Percentiles rank a stretch among this genome's conserved stretches.
Evolutionary conservation across 2,797 vertebrate genomes (phyloP).

Genomic region (Enteromius anoplus): DNA sequence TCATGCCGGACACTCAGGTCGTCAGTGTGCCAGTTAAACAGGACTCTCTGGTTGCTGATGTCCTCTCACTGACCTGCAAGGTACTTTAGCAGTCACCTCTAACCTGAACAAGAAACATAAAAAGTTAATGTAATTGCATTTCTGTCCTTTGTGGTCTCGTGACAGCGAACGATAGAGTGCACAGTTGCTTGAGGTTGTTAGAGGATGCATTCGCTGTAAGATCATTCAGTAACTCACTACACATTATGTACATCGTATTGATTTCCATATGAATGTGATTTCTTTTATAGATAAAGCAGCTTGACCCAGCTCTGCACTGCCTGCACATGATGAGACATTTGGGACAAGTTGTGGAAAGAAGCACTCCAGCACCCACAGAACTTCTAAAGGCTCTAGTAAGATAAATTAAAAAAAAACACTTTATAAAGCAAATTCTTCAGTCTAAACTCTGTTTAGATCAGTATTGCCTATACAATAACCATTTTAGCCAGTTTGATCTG

Average conservation of each 20-base stretch:
- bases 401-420: background rate
- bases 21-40: slow-evolving; percentile 75
- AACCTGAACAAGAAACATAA: background rate
- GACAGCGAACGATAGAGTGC: background rate
- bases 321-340: slow-evolving; percentile 54
- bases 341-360: slow-evolving; percentile 55
- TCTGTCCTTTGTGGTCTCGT: background rate
- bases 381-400: slow-evolving; percentile 63
- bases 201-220: background rate
- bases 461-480: background rate
- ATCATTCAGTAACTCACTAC: no score
- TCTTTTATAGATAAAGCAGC: slow-evolving; percentile 55
- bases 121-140: slow-evolving; percentile 2
- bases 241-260: background rate
- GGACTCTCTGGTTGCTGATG: slow-evolving; percentile 79
- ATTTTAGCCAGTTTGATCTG: background rate
- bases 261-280: background rate
- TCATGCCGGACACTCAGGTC: slow-evolving; percentile 76
- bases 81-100: slow-evolving; percentile 64
- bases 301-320: slow-evolving; percentile 59
- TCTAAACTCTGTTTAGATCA: background rate
- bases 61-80: slow-evolving; percentile 82
- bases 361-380: slow-evolving; percentile 52
- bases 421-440: background rate
- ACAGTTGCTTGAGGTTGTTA: background rate